Conservation (phyloP, 2,797 vertebrate species). For the Chaunax sp. region DNA sequence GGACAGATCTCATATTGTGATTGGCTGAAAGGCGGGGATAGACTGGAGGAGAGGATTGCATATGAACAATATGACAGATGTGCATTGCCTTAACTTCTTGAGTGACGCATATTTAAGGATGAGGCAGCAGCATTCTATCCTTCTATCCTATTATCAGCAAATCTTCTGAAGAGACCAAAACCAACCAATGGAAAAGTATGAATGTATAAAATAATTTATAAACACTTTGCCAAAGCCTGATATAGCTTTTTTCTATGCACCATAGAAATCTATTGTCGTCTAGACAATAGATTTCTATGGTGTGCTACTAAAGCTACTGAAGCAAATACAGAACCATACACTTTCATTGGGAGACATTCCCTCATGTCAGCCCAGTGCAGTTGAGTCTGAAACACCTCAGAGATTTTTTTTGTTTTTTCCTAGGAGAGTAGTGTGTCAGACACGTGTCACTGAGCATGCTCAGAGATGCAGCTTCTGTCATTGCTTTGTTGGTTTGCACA, state of each 20-base stretch:
- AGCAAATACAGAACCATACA: conserved; percentile 2
- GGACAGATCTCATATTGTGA: conserved; percentile 60
- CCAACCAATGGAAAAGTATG: conserved; percentile 10
- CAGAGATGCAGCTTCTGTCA: conserved; percentile 28
- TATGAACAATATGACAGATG: conserved; percentile 47
- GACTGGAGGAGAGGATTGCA: conserved; percentile 29
- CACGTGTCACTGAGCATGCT: conserved; percentile 59
- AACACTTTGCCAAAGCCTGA: conserved; percentile 3
- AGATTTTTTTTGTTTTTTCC: conserved; percentile 38
- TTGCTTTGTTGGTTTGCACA: conserved; percentile 33
- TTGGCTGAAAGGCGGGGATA: conserved; percentile 53
- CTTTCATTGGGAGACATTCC: conserved; percentile 9
- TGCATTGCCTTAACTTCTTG: conserved; percentile 26
- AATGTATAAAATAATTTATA: conserved; percentile 24
- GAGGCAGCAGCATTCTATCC: background rate
- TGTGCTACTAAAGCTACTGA: conserved; percentile 6
- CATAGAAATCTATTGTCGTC: conserved; percentile 15
- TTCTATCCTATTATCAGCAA: background rate
- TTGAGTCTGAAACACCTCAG: conserved; percentile 40
- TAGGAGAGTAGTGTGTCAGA: conserved; percentile 33
- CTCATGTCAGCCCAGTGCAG: conserved; percentile 30
- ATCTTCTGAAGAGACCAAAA: too few relatives aligned
- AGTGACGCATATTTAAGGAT: conserved; percentile 37
- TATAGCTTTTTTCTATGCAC: background rate
- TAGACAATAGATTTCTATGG: too few relatives aligned